Percentiles rank a stretch among this genome's conserved stretches.
Conservation (phyloP, 2,888 invertebrate genomes). For the Xylota segnis region DNA sequence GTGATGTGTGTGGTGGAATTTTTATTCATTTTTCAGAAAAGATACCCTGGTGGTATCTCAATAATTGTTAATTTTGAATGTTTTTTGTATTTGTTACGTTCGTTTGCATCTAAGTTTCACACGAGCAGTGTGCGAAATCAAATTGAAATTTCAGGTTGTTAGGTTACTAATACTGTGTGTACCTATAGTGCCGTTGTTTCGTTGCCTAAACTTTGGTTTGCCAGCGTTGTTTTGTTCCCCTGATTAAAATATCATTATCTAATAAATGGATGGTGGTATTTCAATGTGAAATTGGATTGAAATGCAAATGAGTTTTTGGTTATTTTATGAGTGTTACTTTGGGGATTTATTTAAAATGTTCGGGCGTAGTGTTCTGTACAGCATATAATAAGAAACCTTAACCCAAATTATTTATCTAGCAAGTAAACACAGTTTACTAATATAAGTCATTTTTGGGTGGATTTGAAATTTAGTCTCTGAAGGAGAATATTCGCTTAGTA, state of each 20-base stretch:
- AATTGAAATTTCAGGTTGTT: constrained; percentile 33
- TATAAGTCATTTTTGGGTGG: no score
- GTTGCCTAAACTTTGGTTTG: constrained; percentile 2
- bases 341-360: constrained; percentile 27
- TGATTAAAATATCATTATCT: constrained; percentile 44
- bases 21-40: constrained; percentile 38
- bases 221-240: constrained; percentile 15
- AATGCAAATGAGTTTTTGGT: constrained; percentile 23
- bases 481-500: no score
- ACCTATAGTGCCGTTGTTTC: neutral
- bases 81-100: neutral
- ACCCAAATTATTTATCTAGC: no score
- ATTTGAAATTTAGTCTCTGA: no score
- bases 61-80: constrained; percentile 41
- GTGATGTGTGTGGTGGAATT: constrained; percentile 7
- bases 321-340: constrained; percentile 25
- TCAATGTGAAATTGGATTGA: constrained; percentile 23
- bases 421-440: no score
- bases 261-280: constrained; percentile 27
- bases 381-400: no score
- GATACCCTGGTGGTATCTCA: constrained; percentile 28
- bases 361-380: constrained; percentile 7
- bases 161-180: constrained; percentile 1
- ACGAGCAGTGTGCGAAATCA: constrained; percentile 34
- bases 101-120: constrained; percentile 28